A percentile compares a stretch with the other conserved stretches of the same genome.
phyloP scores from a whole-genome alignment of 2,113 vertebrate species.

The Centropristis striata region DNA sequence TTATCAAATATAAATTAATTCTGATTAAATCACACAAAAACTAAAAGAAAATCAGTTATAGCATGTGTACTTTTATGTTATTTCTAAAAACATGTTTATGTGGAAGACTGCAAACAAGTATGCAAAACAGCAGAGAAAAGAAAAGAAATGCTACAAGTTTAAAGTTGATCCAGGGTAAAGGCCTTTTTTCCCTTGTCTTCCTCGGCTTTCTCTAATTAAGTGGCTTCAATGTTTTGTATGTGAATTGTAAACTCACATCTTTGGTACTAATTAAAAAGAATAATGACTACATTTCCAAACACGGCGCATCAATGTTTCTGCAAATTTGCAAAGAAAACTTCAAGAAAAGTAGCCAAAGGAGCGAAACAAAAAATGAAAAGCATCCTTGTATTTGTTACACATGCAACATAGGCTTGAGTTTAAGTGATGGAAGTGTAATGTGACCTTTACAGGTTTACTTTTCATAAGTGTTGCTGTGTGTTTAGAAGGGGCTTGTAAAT shows the following conservation, averaged over 20 bases:
- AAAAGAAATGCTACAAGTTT: neutral
- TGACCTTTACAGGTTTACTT: neutral
- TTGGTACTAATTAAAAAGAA: slow-evolving; percentile 10
- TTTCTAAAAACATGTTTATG: neutral
- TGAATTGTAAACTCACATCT: neutral
- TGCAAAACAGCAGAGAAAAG: neutral
- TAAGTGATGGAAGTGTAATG: neutral
- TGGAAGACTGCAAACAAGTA: neutral
- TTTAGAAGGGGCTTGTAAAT: too few relatives aligned
- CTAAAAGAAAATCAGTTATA: neutral
- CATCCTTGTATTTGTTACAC: neutral
- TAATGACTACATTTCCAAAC: slow-evolving; percentile 1
- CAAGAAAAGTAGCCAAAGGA: neutral
- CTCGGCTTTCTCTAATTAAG: neutral
- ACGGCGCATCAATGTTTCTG: neutral
- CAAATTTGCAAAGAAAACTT: neutral
- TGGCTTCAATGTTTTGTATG: neutral
- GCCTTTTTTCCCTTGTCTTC: neutral
- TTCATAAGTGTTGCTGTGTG: neutral
- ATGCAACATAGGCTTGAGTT: neutral
- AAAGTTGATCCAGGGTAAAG: neutral
- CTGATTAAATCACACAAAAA: neutral
- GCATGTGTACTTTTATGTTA: neutral
- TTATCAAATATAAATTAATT: too few relatives aligned
- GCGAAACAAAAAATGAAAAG: neutral